Evolutionary conservation across 2,113 vertebrate genomes (phyloP).

Genomic region (Pachyramphus minor): DNA sequence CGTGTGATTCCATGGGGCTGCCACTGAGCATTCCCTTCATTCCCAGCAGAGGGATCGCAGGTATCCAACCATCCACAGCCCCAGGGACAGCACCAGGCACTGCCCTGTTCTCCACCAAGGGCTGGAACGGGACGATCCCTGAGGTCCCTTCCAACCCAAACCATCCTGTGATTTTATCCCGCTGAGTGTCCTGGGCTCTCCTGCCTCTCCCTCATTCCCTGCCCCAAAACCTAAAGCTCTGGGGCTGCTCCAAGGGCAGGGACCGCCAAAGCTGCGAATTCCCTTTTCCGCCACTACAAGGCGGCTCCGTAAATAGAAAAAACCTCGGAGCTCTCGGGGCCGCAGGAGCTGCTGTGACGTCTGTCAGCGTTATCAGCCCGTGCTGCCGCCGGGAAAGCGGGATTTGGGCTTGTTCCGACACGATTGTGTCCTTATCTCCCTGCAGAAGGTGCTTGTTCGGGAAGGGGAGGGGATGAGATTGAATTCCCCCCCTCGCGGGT

Average conservation of each 20-base stretch:
- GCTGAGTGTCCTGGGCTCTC: fast-evolving
- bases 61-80: not conserved
- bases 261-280: not conserved
- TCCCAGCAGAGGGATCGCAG: not conserved
- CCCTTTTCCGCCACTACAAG: too few species aligned
- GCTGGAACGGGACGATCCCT: not conserved
- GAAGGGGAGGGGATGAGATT: not conserved
- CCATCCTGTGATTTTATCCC: not conserved
- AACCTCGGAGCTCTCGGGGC: not conserved
- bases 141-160: not conserved
- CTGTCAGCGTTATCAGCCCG: not conserved
- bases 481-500: not conserved
- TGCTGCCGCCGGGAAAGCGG: not conserved
- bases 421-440: slow-evolving; percentile 23
- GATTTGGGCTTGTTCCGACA: not conserved
- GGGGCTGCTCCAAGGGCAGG: not conserved
- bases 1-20: not conserved
- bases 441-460: not conserved
- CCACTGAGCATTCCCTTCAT: not conserved
- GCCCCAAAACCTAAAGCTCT: not conserved
- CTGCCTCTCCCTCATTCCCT: not conserved
- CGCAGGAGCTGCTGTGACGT: not conserved
- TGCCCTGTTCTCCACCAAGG: not conserved
- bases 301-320: not conserved
- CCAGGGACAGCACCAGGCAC: not conserved